Base-by-base conservation (phyloP, 2,888 invertebrate species). In the Blastobasis lacticolella region DNA sequence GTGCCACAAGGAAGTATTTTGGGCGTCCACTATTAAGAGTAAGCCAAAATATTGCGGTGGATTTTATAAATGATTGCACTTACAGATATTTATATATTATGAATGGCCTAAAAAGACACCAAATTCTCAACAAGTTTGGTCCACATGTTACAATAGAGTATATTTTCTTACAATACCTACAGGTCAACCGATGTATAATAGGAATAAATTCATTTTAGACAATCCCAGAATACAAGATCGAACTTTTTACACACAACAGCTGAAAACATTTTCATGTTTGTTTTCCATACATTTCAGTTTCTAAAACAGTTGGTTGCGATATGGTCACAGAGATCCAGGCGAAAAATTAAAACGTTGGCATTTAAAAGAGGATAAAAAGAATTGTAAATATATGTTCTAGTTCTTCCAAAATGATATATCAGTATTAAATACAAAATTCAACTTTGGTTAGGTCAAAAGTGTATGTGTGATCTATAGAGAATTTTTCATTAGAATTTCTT, bases 201-300 rank as follows among this genome's bases (percentile, higher is more conserved):
- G 5, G 9, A 42, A 42, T 81, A 82, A 75, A 81, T 86, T 86
- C 69, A 82, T 82, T 87, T 86, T 79, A 79, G 75, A 80, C 86
- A 84, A 87, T 81, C 78, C 88, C 88, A 88, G 88, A 88, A 85
- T 87, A 88, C 88, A 88, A 88, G 88, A 88, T 88, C 87, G 63
- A 78, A 87, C 87, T 87, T 88, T 87, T 88, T 88, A 87, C 87
- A 85, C 74, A 80, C 75, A 77, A 73, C 80, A 80, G 67, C 64
- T 73, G 59, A 72, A 67, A 69, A 71, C 62, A 67, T 62, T 77
- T 77, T 56, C 60, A 56, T 75, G 75, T 64, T 57, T 45, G 49
- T 56, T 62, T 79, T 70, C 67, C 66, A 73, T 74, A 69, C 58
- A 54, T 57, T 57, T 66, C 67, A 56, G 55, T 57, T 72, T 73